Percentiles rank a stretch among this genome's conserved stretches.
phyloP scores from a whole-genome alignment of 2,888 invertebrate species.

The Nezara viridula region DNA sequence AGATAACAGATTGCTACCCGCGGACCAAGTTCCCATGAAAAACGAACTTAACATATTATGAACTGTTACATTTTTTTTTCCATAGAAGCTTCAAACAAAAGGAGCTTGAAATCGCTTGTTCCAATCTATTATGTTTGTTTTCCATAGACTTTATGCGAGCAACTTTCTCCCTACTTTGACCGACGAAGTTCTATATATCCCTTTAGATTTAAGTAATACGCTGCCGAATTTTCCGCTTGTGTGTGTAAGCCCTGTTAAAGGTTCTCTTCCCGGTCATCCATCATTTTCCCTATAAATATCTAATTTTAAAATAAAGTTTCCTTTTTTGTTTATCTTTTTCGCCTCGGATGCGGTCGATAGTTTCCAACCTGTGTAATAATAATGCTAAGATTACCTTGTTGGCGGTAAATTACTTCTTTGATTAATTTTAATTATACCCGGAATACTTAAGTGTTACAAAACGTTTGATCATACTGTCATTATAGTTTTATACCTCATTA shows the following conservation, averaged over 20 bases:
- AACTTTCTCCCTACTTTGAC: not conserved
- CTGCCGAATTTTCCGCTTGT: not conserved
- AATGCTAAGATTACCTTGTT: not conserved
- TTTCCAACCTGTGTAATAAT: not conserved
- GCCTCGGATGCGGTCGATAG: not conserved
- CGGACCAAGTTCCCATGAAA: too few species aligned
- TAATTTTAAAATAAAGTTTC: constrained; percentile 13
- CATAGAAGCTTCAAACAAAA: not conserved
- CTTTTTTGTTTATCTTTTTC: not conserved
- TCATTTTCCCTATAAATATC: constrained; percentile 19
- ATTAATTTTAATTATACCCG: not conserved
- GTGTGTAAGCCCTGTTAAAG: not conserved
- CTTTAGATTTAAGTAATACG: not conserved
- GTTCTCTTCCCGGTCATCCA: not conserved
- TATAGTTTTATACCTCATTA: too few species aligned
- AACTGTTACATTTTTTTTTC: not conserved
- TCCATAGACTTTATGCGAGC: not conserved
- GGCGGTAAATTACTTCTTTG: not conserved
- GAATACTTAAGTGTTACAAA: not conserved
- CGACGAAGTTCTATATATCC: not conserved
- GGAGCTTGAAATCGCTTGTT: not conserved
- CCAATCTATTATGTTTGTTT: not conserved
- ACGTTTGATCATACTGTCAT: not conserved
- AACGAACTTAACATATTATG: not conserved
- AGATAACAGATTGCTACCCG: too few species aligned